Base-by-base conservation (phyloP, 1,140 invertebrate genomes). In the Cherax quadricarinatus region DNA sequence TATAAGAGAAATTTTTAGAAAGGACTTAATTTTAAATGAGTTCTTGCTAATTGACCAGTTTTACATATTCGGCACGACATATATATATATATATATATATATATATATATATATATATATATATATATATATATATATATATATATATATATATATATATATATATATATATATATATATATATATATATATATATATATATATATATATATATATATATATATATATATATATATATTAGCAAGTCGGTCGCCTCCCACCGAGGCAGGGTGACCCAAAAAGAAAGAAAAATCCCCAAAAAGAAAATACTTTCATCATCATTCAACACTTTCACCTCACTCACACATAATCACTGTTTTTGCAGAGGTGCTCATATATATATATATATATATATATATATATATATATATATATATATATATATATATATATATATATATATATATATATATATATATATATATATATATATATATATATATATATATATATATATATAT, bases 141-240 rank as follows among this genome's bases (percentile, higher is more conserved):
- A 57, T 84, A 57, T 57, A 6, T 57, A 14, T 84, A 57, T 84
- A 6, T 84, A 57, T 84, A 14, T 84, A 14, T 84, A 62, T 85
- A 30, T 85, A 62, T 85, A 85, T 24, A 85, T 62, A 62, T 85
- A 85, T 60, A 81, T 81, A 81, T 81, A 12, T 81, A 81, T 51
- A 81, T n/a, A 21, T 51, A 51, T 21, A 21, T 48, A 51, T 7
- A 51, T 81, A 51, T 49, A 49, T 81, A 81, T 81, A 81, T 81
- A 81, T 12, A 81, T 51, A 81, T 81, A 51, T n/a, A n/a, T 51
- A 9, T 12, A 53, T 48, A 81, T 48, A 51, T 48, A 53, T 81
- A n/a, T 53, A 53, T 81, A n/a, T n/a, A n/a, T n/a, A n/a, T n/a
- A n/a, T n/a, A n/a, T n/a, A n/a, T n/a, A n/a, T n/a, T n/a, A n/a